Percentiles rank a stretch among this genome's conserved stretches.
These are phyloP conservation scores for Leuciscus idus DNA, from an alignment of 2,113 vertebrate genomes.

Conservation along the genomic window DNA sequence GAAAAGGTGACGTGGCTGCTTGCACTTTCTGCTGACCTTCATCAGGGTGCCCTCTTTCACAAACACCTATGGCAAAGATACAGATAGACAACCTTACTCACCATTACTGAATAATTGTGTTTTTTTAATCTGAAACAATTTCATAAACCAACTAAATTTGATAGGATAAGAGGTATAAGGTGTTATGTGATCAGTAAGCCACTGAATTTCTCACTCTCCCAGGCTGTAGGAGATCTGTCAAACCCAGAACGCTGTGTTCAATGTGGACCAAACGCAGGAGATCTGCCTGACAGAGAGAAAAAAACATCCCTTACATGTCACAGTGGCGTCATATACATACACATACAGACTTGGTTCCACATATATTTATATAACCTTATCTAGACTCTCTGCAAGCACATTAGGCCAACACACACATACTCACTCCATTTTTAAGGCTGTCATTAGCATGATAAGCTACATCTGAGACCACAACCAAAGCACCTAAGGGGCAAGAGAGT, in stretches of 20 bases:
- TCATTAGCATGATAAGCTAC: constrained; percentile 79
- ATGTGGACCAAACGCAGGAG: constrained; percentile 93
- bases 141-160: not conserved
- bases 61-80: constrained; percentile 80
- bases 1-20: constrained; percentile 92
- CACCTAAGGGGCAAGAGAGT: constrained; percentile 67
- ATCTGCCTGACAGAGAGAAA: constrained; percentile 81
- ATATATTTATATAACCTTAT: not conserved
- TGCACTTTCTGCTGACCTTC: constrained; percentile 89
- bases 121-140: not conserved
- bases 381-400: not conserved
- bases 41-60: constrained; percentile 95
- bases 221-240: constrained; percentile 86
- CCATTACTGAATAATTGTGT: not conserved
- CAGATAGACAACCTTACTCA: constrained; percentile 6
- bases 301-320: not conserved
- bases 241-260: constrained; percentile 89
- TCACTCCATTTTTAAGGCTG: constrained; percentile 85
- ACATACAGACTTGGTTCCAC: not conserved
- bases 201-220: constrained; percentile 86
- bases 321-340: not conserved
- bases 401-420: constrained; percentile 50
- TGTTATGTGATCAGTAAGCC: not conserved
- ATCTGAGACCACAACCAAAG: constrained; percentile 79
- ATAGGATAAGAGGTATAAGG: not conserved